Evolutionary conservation across 2,113 vertebrate genomes (phyloP).

Genomic region (Zosterops pallidus): DNA sequence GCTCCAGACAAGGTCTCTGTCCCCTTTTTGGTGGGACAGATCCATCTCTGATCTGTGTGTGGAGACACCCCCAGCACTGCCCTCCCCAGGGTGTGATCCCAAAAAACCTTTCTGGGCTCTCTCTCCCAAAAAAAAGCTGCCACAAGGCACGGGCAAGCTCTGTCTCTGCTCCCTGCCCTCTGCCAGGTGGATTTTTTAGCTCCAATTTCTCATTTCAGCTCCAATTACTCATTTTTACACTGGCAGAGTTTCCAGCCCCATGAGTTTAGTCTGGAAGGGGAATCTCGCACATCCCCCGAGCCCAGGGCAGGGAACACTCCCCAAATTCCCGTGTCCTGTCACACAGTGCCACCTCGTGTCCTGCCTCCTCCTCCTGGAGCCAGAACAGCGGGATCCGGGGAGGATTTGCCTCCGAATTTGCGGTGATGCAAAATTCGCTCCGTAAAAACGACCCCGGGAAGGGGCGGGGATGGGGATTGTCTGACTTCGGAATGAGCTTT

Average conservation of each 20-base stretch:
- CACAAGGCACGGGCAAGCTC: accelerated
- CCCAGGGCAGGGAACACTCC: accelerated
- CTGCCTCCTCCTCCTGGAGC: not conserved
- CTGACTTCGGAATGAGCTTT: not conserved
- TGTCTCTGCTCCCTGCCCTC: not conserved
- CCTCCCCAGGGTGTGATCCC: not conserved
- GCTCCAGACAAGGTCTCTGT: not conserved
- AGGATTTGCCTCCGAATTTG: not conserved
- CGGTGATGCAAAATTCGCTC: not conserved
- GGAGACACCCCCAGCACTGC: not conserved
- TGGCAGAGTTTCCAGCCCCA: accelerated
- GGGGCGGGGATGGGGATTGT: not conserved
- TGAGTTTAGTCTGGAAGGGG: accelerated
- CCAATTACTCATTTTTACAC: accelerated
- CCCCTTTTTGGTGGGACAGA: not conserved
- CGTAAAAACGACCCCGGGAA: not conserved
- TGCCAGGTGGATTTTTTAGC: not conserved
- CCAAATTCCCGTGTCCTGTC: not conserved
- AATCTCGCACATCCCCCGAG: accelerated
- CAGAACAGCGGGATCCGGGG: accelerated
- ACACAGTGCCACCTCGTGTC: conserved; percentile 39
- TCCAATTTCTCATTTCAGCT: accelerated
- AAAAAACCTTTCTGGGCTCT: accelerated
- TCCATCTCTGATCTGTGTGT: accelerated
- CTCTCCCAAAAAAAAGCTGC: not conserved